Conservation (phyloP, 2,888 invertebrate genomes). For the Caenorhabditis becei region DNA sequence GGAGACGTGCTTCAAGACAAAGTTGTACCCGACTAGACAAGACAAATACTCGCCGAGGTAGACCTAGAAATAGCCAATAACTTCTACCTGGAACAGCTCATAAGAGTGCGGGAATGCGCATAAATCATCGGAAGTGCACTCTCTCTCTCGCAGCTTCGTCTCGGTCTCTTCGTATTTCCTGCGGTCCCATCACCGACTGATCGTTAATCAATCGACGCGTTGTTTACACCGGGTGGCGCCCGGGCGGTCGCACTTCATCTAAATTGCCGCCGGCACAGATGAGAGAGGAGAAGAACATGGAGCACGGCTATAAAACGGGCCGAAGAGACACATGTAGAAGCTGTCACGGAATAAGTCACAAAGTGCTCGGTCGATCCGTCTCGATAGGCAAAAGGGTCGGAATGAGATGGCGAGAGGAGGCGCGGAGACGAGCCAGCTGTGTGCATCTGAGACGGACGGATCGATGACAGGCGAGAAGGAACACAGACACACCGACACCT, state of each 20-base stretch:
- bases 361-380: not conserved
- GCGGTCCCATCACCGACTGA: slow-evolving; percentile 35
- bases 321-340: not conserved
- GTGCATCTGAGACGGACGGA: slow-evolving; percentile 32
- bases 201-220: slow-evolving; percentile 53
- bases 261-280: not conserved
- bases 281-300: not conserved
- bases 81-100: not conserved
- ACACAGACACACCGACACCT: slow-evolving; percentile 14
- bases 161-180: slow-evolving; percentile 14
- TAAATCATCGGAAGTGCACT: slow-evolving; percentile 22
- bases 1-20: no score
- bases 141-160: slow-evolving; percentile 11
- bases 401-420: slow-evolving; percentile 17
- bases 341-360: not conserved
- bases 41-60: no score
- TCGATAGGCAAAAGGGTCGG: not conserved
- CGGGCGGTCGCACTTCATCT: slow-evolving; percentile 29
- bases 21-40: no score
- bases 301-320: not conserved
- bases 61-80: not conserved
- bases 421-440: slow-evolving; percentile 31
- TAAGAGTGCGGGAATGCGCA: not conserved
- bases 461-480: slow-evolving; percentile 29
- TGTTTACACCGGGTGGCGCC: slow-evolving; percentile 31